Conservation (phyloP, 2,797 vertebrate genomes). For the Cetoscarus ocellatus region DNA sequence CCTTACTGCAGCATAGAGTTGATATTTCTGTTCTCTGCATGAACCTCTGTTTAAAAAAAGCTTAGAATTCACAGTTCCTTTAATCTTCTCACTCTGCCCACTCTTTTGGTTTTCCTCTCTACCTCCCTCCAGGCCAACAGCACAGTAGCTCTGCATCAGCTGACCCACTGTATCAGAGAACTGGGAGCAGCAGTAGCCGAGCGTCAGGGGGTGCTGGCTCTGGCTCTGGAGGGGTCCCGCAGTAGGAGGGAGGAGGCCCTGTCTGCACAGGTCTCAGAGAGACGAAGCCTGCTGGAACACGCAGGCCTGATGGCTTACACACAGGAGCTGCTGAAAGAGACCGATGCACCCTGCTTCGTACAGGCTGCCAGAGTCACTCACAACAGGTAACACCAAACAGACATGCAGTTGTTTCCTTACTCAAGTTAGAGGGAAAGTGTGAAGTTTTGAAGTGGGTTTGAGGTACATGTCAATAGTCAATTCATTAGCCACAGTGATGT, state of each 20-base stretch:
- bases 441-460: too few relatives aligned
- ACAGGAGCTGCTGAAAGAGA: conserved; percentile 96
- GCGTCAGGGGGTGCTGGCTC: conserved; percentile 86
- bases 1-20: too few relatives aligned
- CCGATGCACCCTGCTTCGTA: conserved; percentile 93
- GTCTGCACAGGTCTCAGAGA: conserved; percentile 89
- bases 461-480: too few relatives aligned
- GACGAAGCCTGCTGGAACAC: conserved; percentile 91
- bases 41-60: too few relatives aligned
- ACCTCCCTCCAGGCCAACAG: conserved; percentile 87
- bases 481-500: too few relatives aligned
- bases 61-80: too few relatives aligned
- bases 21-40: too few relatives aligned
- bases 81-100: background rate
- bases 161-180: conserved; percentile 88
- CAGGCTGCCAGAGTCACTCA: conserved; percentile 95
- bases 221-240: conserved; percentile 89
- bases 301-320: conserved; percentile 93
- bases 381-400: conserved; percentile 82
- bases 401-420: too few relatives aligned
- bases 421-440: too few relatives aligned
- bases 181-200: conserved; percentile 89
- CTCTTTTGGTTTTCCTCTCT: background rate
- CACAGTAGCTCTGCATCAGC: conserved; percentile 90
- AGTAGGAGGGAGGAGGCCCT: conserved; percentile 85